Evolutionary conservation across 2,797 vertebrate species (phyloP), one percentile per base, ranked within the genome.

Genomic region (Sebastiscus albofasciatus): DNA sequence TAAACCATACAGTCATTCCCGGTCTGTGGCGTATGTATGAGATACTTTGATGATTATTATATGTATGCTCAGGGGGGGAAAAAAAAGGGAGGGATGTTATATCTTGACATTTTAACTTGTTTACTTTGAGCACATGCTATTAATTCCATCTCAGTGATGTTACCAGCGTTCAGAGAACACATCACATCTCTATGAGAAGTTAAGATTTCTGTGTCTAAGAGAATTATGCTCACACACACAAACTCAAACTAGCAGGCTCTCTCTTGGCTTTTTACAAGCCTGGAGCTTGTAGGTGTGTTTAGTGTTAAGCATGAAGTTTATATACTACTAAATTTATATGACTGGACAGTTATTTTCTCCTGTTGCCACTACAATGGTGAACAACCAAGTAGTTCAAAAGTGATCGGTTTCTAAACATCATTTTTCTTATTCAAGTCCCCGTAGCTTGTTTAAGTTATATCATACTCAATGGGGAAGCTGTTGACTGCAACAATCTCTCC

Each of bases 91-190:
- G 36, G 36, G 36, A 36, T 36, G 39, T 64, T 49, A 46, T n/a
- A 72, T 46, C 18, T 69, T 73, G 55, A 79, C 69, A 83, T 85
- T 86, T 74, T 31, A 62, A 79, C n/a, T 22, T 72, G 72, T 80
- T 80, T 84, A 67, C 59, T 62, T 68, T 55, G 55, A 75, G 54
- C 72, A 70, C 18, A 81, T 65, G 42, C 16, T 75, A 75, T 80
- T 80, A 55, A 70, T 64, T 75, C 22, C 34, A 52, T 67, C 13
- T 79, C 33, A 64, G 27, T 59, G 70, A 81, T 55, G 14, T 18
- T 3, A 79, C 34, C 7, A n/a, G 11, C 4, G 8, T 39, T 65
- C 8, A 39, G 22, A 24, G 13, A 3, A 7, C 24, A 27, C 24
- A 18, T 61, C 36, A 62, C 13, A 49, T 29, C 39, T 67, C 16